Percentiles rank a stretch among this genome's conserved stretches.
phyloP scores from a whole-genome alignment of 2,888 invertebrate species.

The Melikaiella ostensackeni region DNA sequence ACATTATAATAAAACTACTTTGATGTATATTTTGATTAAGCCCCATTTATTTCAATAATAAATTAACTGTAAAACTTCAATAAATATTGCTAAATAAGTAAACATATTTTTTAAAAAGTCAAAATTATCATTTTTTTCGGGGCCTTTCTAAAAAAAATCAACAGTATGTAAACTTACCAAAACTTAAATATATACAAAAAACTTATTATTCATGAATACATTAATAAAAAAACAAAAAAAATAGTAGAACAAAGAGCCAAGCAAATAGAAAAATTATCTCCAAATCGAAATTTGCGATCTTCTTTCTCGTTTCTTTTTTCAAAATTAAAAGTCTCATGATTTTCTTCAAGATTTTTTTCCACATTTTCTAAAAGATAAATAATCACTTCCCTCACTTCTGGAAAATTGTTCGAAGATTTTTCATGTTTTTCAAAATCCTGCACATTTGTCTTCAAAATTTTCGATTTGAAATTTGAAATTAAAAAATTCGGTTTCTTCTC shows the following conservation, averaged over 20 bases:
- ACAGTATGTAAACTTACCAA: background rate
- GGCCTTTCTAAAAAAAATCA: background rate
- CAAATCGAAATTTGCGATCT: background rate
- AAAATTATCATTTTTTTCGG: background rate
- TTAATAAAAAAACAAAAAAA: background rate
- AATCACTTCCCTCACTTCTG: background rate
- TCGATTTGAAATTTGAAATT: background rate
- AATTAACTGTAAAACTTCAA: background rate
- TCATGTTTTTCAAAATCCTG: background rate
- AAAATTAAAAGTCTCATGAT: background rate
- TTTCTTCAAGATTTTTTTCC: background rate
- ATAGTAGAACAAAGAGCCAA: too few species aligned
- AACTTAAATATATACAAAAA: background rate
- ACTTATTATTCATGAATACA: background rate
- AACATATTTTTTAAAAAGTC: background rate
- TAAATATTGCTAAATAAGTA: background rate
- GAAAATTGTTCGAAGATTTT: background rate
- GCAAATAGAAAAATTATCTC: background rate
- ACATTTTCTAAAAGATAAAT: background rate
- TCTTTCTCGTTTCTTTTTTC: background rate
- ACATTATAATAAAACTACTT: background rate
- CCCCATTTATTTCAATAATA: background rate
- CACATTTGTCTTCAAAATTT: background rate
- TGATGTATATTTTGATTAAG: background rate
- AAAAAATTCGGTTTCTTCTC: conserved; percentile 2